These are phyloP conservation scores for Podarcis muralis DNA, from an alignment of 2,113 vertebrate genomes.

Conservation along the genomic window DNA sequence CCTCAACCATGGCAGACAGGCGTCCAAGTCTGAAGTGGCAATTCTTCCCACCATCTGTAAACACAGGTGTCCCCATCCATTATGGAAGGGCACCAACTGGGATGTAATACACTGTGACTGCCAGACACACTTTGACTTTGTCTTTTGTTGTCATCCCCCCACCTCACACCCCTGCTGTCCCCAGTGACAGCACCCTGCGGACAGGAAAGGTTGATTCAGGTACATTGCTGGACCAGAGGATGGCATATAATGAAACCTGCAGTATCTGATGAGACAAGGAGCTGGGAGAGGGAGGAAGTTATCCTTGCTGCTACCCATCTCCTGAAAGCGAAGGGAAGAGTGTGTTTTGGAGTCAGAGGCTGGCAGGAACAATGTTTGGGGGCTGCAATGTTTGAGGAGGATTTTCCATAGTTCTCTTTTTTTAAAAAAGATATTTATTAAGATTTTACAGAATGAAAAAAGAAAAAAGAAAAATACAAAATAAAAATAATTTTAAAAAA, in stretches of 20 bases:
- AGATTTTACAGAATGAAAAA: too few species aligned
- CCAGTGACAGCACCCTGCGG: not conserved
- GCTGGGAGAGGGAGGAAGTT: not conserved
- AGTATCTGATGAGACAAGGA: slow-evolving; percentile 18
- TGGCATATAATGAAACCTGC: not conserved
- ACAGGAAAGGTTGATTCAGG: slow-evolving; percentile 12
- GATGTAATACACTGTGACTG: not conserved
- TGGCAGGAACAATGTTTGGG: too few species aligned
- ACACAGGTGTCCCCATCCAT: not conserved
- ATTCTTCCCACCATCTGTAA: slow-evolving; percentile 1
- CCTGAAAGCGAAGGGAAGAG: not conserved
- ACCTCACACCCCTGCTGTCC: not conserved
- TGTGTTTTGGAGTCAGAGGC: not conserved
- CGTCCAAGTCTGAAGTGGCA: not conserved
- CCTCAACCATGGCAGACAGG: slow-evolving; percentile 14
- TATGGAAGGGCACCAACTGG: slow-evolving; percentile 4
- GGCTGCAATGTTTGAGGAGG: not conserved
- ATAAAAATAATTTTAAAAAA: too few species aligned
- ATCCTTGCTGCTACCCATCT: too few species aligned
- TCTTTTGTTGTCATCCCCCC: not conserved
- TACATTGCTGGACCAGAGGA: not conserved
- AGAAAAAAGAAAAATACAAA: too few species aligned
- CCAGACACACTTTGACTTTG: not conserved
- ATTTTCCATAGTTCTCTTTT: not conserved
- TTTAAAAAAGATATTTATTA: too few species aligned